Evolutionary conservation across 2,888 invertebrate species (phyloP).

Genomic region (Crocallis elinguaria): DNA sequence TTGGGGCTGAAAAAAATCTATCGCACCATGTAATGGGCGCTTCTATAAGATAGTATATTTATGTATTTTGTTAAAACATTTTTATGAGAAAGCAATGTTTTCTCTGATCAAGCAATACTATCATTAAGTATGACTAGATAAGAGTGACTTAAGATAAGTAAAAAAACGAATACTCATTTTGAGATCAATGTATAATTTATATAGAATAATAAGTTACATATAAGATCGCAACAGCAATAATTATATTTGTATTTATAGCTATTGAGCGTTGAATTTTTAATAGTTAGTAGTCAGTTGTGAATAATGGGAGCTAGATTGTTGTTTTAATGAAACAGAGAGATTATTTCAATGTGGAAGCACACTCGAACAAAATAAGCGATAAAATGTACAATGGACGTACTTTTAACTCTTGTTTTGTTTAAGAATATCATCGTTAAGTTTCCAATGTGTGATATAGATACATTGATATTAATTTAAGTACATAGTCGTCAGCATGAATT

Average conservation of each 20-base stretch:
- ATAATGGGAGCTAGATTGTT: conserved; percentile 79
- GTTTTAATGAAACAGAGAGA: conserved; percentile 73
- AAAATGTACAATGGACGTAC: conserved; percentile 5
- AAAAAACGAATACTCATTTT: conserved; percentile 79
- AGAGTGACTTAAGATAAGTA: conserved; percentile 69
- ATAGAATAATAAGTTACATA: conserved; percentile 48
- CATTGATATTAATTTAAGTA: conserved; percentile 75
- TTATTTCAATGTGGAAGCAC: conserved; percentile 64
- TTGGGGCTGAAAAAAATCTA: conserved; percentile 39
- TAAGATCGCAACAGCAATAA: conserved; percentile 83
- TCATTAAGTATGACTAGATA: conserved; percentile 71
- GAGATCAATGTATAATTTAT: conserved; percentile 78
- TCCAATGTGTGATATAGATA: conserved; percentile 82
- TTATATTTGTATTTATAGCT: conserved; percentile 83
- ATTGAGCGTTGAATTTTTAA: conserved; percentile 83
- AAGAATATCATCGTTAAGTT: conserved; percentile 62
- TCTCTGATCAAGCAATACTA: conserved; percentile 83
- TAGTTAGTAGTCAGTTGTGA: conserved; percentile 79
- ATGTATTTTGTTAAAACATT: conserved; percentile 67
- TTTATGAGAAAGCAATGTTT: conserved; percentile 74
- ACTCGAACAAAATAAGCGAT: conserved; percentile 43
- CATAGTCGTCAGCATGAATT: conserved; percentile 81
- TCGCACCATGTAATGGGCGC: conserved; percentile 76
- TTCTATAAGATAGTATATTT: conserved; percentile 54
- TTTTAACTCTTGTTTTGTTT: conserved; percentile 49